Evolutionary conservation across 2,888 invertebrate species (phyloP).

Genomic region (Autographa gamma): DNA sequence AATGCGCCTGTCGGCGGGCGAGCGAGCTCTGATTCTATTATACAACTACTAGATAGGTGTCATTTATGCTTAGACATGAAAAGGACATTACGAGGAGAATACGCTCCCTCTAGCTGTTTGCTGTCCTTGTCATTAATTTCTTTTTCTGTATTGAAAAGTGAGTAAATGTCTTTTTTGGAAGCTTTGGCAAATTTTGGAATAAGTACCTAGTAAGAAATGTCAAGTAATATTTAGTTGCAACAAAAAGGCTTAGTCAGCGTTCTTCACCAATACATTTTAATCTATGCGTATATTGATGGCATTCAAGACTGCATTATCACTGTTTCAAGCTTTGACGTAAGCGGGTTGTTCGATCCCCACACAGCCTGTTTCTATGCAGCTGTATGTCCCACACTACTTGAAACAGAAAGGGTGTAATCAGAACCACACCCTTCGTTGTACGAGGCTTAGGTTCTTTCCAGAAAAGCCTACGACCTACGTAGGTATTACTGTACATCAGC

Average conservation of each 20-base stretch:
- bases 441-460: not conserved
- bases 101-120: not conserved
- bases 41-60: constrained; percentile 28
- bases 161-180: not conserved
- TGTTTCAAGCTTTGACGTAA: not conserved
- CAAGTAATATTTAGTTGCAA: not conserved
- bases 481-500: not conserved
- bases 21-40: constrained; percentile 64
- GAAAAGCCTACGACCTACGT: not conserved
- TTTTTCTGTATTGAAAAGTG: not conserved
- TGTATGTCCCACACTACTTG: not conserved
- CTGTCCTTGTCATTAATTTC: not conserved
- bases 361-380: not conserved
- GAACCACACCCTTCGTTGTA: not conserved
- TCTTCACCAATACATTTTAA: not conserved
- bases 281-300: not conserved
- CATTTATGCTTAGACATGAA: constrained; percentile 20
- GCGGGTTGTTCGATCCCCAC: not conserved
- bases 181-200: not conserved
- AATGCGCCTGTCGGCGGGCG: constrained; percentile 62
- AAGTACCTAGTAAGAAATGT: not conserved
- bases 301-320: not conserved
- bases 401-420: constrained; percentile 1
- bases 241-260: not conserved
- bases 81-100: constrained; percentile 26